Evolutionary conservation across 2,113 vertebrate species (phyloP), one percentile per base, ranked within the genome.

Genomic region (Scopus umbretta): DNA sequence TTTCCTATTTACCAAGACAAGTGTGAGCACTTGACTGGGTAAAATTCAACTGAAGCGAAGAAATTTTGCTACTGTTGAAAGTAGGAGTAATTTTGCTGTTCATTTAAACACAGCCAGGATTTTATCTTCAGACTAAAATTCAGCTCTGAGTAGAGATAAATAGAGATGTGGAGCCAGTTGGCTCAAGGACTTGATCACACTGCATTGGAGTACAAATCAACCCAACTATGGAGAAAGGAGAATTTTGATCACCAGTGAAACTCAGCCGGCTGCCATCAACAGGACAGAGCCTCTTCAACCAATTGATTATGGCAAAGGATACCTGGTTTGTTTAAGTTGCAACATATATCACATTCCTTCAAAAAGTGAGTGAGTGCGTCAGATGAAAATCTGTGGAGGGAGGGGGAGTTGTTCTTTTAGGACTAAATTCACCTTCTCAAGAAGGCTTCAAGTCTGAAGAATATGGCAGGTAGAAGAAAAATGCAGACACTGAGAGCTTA

Each of bases 1-100:
- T 43, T 91, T 96, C 72, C 40, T 92, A 56, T 96, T 91, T 94
- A 68, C 30, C 58, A 79, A 94, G 80, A 79, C 55, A 74, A 87
- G 73, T 43, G 74, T 89, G 80, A 95, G 80, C 52, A 65, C 65
- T 13, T 72, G n/a, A 56, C 86, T 94, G 76, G 32, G 29, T 21
- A 84, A 93, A 92, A 88, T 20, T 47, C 72, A 80, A 72, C 38
- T 66, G 67, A 83, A 88, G 80, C 2, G 1, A 62, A 59, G 20
- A 83, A 86, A 72, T 86, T 67, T 86, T 61, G 8, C 59, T 74
- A 92, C 91, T 86, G 42, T n/a, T 38, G 32, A 49, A 68, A 84
- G 38, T 47, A 68, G 42, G 13, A 79, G 8, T 27, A 71, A 75
- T 65, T 89, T 72, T 71, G 7, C 19, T 13, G 2, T 76, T 91